A percentile compares a stretch with the other conserved stretches of the same genome.
Conservation (phyloP, 2,797 vertebrate genomes). For the Pteronotus mesoamericanus region DNA sequence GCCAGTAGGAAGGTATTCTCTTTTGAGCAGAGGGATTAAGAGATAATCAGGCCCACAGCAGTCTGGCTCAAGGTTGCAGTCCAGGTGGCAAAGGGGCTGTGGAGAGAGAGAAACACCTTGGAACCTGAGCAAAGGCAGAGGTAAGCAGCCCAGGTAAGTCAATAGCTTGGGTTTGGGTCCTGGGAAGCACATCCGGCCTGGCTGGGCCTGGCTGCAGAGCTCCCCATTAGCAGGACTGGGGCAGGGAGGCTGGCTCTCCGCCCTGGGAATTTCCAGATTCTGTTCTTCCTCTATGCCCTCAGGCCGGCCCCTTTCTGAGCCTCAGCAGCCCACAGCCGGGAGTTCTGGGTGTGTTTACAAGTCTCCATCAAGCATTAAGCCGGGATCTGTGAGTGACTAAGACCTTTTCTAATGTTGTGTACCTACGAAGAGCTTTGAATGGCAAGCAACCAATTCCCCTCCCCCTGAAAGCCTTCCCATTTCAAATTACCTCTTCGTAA, state of each 20-base stretch:
- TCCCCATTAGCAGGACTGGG: no score
- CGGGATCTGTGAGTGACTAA: background rate
- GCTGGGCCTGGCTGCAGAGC: background rate
- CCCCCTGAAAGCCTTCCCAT: background rate
- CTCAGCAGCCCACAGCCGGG: background rate
- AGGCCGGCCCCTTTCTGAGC: background rate
- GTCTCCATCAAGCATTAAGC: background rate
- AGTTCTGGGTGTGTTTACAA: background rate
- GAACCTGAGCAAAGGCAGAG: background rate
- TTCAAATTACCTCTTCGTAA: conserved; percentile 29
- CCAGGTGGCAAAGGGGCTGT: background rate
- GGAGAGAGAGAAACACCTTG: background rate
- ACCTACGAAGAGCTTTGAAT: background rate
- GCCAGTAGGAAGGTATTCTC: background rate
- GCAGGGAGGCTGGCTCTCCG: background rate
- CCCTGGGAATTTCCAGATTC: background rate
- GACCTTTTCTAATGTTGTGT: background rate
- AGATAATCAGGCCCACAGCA: background rate
- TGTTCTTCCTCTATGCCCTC: background rate
- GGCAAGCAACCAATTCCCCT: background rate
- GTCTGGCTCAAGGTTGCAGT: background rate
- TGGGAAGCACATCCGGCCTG: background rate
- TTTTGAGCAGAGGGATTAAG: background rate
- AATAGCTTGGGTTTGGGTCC: background rate
- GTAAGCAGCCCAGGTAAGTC: background rate